Base-by-base conservation (phyloP, 2,113 vertebrate species). In the Xiphophorus couchianus region DNA sequence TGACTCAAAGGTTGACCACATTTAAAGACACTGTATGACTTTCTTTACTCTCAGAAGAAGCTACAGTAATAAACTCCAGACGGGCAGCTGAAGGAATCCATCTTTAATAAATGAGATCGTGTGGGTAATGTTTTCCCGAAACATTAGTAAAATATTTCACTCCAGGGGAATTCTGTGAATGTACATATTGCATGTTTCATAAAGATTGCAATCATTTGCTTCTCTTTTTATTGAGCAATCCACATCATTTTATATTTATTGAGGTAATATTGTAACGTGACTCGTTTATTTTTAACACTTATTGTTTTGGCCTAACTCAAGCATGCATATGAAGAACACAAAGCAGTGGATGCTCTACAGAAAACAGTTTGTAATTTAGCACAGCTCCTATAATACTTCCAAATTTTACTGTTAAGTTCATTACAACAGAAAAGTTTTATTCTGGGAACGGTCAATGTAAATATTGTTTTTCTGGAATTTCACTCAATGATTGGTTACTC, bases 81-180 rank as follows among this genome's bases (percentile, higher is more conserved):
- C 66, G 29, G 64, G 31, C 8, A 42, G 42, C 19, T 0, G 66
- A 71, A 77, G 78, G 74, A 84, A 15, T 4, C 5, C 1, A 2
- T 83, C 75, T 77, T 84, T 74, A 86, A 86, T 81, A 78, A 85
- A 86, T 81, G 68, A 69, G 69, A 73, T 33, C 61, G 27, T 48
- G 80, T 73, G 76, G 78, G 79, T 71, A n/a, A 76, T 80, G 31
- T 1, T 1, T 7, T 62, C 39, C 3, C 13, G 17, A n/a, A 67
- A 15, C 71, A 80, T 83, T 82, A 89, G 89, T 88, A 86, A 89
- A 86, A 74, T 54, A 85, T 77, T 63, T 73, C 25, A 64, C 71
- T 80, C 39, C 35, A 35, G 66, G 69, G 68, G 62, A 76, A 72
- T 9, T 60, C 25, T 76, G 71, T 60, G 29, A 64, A 66, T 68